Evolutionary conservation across 2,113 vertebrate species (phyloP), one percentile per base, ranked within the genome.

Genomic region (Eidolon helvum): DNA sequence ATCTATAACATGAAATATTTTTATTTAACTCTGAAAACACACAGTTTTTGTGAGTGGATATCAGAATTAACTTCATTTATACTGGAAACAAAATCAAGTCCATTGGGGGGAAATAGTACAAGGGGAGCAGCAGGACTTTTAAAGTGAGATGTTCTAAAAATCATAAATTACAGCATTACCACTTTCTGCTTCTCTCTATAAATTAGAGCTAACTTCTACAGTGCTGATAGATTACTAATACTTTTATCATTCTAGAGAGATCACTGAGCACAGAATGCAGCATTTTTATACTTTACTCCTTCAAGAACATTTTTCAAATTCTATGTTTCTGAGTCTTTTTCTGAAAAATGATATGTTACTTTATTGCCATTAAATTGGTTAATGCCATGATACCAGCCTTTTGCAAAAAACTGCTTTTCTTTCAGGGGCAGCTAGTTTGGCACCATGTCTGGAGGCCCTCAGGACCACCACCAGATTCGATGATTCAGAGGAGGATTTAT

Each of bases 311-410:
- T 57, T 79, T 78, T 75, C 63, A 75, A 28, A 43, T 61, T 4
- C 15, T 96, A 48, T 30, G 45, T 87, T 92, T 93, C 82, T 74
- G 69, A 77, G 33, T 57, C 50, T 71, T 90, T 94, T 87, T 77
- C 45, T 68, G 57, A 57, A 53, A 95, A 87, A 72, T 66, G 15
- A n/a, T 55, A 66, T 19, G 38, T 61, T 77, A 10, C 35, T 45
- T 92, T 28, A 69, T 48, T 8, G 18, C 74, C 33, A 26, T 12
- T 63, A 35, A 45, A 14, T 93, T 82, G 72, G 65, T 45, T 33
- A 65, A 88, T 43, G 33, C 72, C 30, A 7, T 57, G 43, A 35
- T 53, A 10, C 24, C 48, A 68, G 16, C n/a, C 72, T 87, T 72
- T 71, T 21, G 68, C 90, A 38, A 30, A 57, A 72, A 85, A 72